Conservation (phyloP, 2,797 vertebrate species). For the Lateolabrax maculatus region DNA sequence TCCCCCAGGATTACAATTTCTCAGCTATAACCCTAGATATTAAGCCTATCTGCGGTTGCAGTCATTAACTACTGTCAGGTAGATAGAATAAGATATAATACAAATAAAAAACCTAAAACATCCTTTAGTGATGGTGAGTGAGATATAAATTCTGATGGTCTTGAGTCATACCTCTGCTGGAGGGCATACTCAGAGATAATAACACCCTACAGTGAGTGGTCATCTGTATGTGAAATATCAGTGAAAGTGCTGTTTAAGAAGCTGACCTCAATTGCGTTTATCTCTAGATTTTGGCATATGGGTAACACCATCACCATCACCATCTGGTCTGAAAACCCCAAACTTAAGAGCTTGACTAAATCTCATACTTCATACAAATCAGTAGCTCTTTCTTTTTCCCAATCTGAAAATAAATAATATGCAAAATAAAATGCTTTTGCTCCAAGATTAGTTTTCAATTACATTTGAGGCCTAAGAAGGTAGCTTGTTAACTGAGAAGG, state of each 20-base stretch:
- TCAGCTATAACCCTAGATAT: slow-evolving; percentile 34
- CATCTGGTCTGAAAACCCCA: slow-evolving; percentile 48
- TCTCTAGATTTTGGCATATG: slow-evolving; percentile 37
- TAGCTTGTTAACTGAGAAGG: neutral
- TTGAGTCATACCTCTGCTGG: slow-evolving; percentile 36
- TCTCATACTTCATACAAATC: slow-evolving; percentile 17
- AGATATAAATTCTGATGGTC: slow-evolving; percentile 20
- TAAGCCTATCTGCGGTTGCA: slow-evolving; percentile 1
- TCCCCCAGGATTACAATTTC: slow-evolving; percentile 45
- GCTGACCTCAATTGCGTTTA: slow-evolving; percentile 36
- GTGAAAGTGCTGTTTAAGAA: slow-evolving; percentile 38
- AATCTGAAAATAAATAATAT: neutral
- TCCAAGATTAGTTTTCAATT: neutral
- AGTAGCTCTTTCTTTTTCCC: slow-evolving; percentile 3
- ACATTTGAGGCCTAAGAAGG: neutral
- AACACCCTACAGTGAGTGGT: slow-evolving; percentile 53
- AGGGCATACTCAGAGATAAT: slow-evolving; percentile 55
- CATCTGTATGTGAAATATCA: slow-evolving; percentile 64
- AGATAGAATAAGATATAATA: slow-evolving; percentile 19
- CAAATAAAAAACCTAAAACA: slow-evolving; percentile 2
- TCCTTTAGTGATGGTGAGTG: neutral
- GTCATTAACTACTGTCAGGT: neutral
- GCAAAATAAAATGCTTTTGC: neutral
- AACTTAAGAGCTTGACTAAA: slow-evolving; percentile 20
- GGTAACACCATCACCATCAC: slow-evolving; percentile 34